Evolutionary conservation across 1,140 invertebrate genomes (phyloP), one percentile per base, ranked within the genome.

Genomic region (Drosophila repleta): DNA sequence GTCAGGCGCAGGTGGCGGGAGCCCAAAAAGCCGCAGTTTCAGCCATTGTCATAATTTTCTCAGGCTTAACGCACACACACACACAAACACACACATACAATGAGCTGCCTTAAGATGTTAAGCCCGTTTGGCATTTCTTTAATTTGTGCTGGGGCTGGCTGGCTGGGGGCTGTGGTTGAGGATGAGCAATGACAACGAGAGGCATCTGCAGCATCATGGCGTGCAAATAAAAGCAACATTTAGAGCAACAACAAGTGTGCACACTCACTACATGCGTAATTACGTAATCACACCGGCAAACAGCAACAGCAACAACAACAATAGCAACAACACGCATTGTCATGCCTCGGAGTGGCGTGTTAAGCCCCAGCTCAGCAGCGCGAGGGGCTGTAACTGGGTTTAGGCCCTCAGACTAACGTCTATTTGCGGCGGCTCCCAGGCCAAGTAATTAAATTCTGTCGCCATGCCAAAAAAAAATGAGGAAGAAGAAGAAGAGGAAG

Each of bases 171-270:
- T 15, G 39, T 43, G 17, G 39, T 43, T 43, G 39, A 43, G 57
- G 24, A 26, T 20, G 18, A 39, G 8, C 15, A 21, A 57, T 57
- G 32, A 21, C 24, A 20, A 17, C 17, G 45, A 1, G 53, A 21
- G 53, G 32, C 53, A 39, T 56, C 37, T 39, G 24, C 56, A 32
- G 67, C 67, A 70, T 46, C 67, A 56, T 83, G 67, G 73, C 78
- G 74, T 82, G 83, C 82, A 85, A 87, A 85, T 82, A 88, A 82
- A 75, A 82, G 76, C 69, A 82, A 81, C 66, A 85, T 66, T 70
- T 78, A 76, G 57, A 84, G 75, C 67, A 67, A 72, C 72, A 67
- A 67, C 68, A 78, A 41, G 18, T 43, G 51, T 64, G 46, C 49
- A 52, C 32, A 70, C 58, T 65, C 63, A 55, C 64, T 48, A 67